Evolutionary conservation across 2,797 vertebrate species (phyloP), one percentile per base, ranked within the genome.

Genomic region (Xerus rutilus): DNA sequence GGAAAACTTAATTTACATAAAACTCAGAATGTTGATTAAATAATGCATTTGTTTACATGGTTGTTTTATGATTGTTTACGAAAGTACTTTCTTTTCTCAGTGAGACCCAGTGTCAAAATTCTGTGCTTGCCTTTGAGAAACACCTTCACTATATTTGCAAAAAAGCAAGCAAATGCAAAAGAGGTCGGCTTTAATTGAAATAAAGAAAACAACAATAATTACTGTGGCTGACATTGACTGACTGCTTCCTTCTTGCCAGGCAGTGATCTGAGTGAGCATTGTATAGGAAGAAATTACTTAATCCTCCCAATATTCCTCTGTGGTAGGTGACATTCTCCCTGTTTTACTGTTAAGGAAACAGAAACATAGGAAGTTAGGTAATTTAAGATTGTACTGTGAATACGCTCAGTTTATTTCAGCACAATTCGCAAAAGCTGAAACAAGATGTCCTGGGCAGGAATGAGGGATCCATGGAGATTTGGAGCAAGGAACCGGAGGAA

Each of bases 1-100:
- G 93, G 25, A 65, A 84, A 85, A 30, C 23, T 77, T 82, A 15
- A 65, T 90, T 92, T 94, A 74, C 64, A 81, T 96, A 92, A 89
- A 90, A 57, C n/a, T 84, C 81, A 94, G 54, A 77, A 47, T 57
- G 21, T 45, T 91, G 32, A 85, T 73, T 45, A 87, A 87, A 73
- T 77, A 88, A 88, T 43, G 21, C 14, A 73, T 59, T 78, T 84
- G 82, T 70, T 82, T 89, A 92, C 2, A 18, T 85, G 74, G 57
- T 59, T 45, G 7, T 86, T 96, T 89, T 87, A 54, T 1, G 85
- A 18, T 52, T 13, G 21, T 77, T 18, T 57, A 1, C 11, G 15
- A 78, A 89, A 96, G 7, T 20, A 54, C 25, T 93, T 69, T 67
- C 4, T 87, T 81, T 85, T 91, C 7, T 30, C 10, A 72, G 54